Conservation (phyloP, 2,113 vertebrate genomes). For the Onychostoma macrolepis region DNA sequence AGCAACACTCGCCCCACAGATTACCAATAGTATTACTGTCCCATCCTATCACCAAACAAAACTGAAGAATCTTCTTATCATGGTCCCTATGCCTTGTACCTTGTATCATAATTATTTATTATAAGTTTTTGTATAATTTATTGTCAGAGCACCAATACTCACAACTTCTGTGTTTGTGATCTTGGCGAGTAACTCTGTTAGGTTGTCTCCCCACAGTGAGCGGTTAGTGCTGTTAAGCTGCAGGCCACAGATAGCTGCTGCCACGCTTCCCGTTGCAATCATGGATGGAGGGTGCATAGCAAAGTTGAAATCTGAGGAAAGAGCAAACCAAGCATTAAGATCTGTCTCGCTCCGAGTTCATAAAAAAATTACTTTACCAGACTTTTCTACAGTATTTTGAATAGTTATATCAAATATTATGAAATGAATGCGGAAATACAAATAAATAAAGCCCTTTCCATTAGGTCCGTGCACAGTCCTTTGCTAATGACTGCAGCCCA, state of each 20-base stretch:
- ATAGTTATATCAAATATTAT: background rate
- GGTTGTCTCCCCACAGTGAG: constrained; percentile 82
- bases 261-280: constrained; percentile 96
- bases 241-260: constrained; percentile 92
- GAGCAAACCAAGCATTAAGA: constrained; percentile 15
- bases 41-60: background rate
- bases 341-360: background rate
- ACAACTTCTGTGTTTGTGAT: constrained; percentile 98
- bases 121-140: background rate
- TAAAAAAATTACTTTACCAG: constrained; percentile 26
- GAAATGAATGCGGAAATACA: constrained; percentile 47
- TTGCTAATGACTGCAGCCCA: constrained; percentile 73
- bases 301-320: constrained; percentile 89
- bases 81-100: background rate
- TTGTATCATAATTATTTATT: background rate
- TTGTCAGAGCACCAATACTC: constrained; percentile 67
- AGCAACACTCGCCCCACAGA: background rate
- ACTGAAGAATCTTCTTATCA: background rate
- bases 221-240: constrained; percentile 86
- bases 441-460: constrained; percentile 68
- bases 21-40: background rate
- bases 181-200: constrained; percentile 92
- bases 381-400: too few species aligned
- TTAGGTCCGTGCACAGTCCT: constrained; percentile 59
- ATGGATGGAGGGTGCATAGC: constrained; percentile 98